Conservation (phyloP, 2,888 invertebrate species). For the Salticus scenicus region DNA sequence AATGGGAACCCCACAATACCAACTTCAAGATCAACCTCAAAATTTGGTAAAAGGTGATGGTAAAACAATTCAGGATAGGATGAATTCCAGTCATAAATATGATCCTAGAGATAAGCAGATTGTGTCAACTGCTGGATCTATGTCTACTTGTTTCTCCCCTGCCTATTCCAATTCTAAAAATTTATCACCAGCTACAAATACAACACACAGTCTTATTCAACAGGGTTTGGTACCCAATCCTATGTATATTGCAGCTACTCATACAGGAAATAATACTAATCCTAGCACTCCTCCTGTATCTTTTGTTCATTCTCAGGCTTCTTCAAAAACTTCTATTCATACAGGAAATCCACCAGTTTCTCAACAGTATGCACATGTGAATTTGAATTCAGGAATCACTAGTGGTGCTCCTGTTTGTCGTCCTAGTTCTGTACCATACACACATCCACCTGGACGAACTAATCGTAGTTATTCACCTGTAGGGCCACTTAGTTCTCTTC, state of each 20-base stretch:
- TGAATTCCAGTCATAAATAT: constrained; percentile 38
- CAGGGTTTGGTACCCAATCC: constrained; percentile 77
- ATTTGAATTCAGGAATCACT: constrained; percentile 71
- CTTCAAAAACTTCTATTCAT: constrained; percentile 43
- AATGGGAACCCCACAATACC: constrained; percentile 58
- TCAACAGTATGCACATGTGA: constrained; percentile 59
- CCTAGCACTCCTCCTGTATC: constrained; percentile 60
- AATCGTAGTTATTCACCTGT: constrained; percentile 62
- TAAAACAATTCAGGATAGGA: constrained; percentile 32
- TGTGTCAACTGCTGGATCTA: constrained; percentile 60
- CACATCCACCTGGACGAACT: constrained; percentile 35
- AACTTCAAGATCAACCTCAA: constrained; percentile 70
- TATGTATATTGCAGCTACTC: constrained; percentile 73
- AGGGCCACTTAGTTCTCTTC: constrained; percentile 18
- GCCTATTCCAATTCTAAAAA: constrained; percentile 53
- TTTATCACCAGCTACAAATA: constrained; percentile 50
- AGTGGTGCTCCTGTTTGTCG: constrained; percentile 70
- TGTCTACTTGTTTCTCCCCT: constrained; percentile 71
- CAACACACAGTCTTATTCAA: constrained; percentile 74
- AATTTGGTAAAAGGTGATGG: constrained; percentile 71
- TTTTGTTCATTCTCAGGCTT: constrained; percentile 49
- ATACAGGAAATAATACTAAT: constrained; percentile 34
- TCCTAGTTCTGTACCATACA: constrained; percentile 65
- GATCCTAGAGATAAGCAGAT: constrained; percentile 72
- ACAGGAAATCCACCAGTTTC: constrained; percentile 38